Conservation (phyloP, 2,113 vertebrate genomes). For the Pteropus alecto region DNA sequence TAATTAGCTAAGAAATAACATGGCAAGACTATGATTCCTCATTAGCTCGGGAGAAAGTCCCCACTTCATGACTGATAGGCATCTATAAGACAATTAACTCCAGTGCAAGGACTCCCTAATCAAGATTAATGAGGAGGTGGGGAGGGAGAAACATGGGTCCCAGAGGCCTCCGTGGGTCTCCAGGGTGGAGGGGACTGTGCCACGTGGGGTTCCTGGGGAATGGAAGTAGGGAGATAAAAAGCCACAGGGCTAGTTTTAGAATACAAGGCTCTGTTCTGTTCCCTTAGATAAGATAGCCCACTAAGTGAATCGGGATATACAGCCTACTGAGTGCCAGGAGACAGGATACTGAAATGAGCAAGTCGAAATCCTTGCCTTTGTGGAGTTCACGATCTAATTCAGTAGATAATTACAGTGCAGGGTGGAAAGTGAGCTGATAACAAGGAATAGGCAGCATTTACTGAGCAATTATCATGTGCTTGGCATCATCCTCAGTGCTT, state of each 20-base stretch:
- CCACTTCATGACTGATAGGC: slow-evolving; percentile 70
- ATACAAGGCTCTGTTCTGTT: neutral
- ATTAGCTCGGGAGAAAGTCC: slow-evolving; percentile 71
- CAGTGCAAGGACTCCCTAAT: slow-evolving; percentile 65
- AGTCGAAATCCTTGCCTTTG: neutral
- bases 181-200: neutral
- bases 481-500: neutral
- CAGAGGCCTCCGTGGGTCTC: neutral
- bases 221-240: neutral
- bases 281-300: neutral
- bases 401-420: neutral
- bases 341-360: fast-evolving
- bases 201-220: fast-evolving
- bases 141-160: neutral
- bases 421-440: neutral
- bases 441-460: neutral
- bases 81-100: slow-evolving; percentile 78
- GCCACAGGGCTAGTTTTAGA: neutral
- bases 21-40: slow-evolving; percentile 69
- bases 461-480: neutral
- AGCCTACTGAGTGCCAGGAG: neutral
- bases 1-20: slow-evolving; percentile 78
- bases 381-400: neutral
- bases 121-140: slow-evolving; percentile 70
- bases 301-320: neutral